A percentile compares a stretch with the other conserved stretches of the same genome.
Evolutionary conservation across 2,888 invertebrate genomes (phyloP).

Genomic region (Chymomyza procnemis): DNA sequence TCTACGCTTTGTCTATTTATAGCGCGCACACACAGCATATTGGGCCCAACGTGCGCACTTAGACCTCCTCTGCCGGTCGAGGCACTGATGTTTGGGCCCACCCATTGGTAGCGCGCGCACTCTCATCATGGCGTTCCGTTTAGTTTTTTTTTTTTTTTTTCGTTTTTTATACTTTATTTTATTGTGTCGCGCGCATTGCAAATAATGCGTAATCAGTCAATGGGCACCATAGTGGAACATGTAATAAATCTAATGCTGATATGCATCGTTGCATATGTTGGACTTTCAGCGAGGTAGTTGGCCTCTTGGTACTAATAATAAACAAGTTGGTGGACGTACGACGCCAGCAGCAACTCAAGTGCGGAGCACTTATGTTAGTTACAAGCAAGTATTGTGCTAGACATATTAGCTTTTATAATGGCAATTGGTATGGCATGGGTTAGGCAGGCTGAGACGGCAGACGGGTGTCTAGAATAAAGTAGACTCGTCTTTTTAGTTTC

Average conservation of each 20-base stretch:
- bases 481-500: background rate
- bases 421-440: background rate
- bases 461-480: background rate
- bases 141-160: background rate
- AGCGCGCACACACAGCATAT: background rate
- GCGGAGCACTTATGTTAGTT: slow-evolving; percentile 27
- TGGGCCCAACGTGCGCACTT: background rate
- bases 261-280: slow-evolving; percentile 50
- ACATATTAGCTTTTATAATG: background rate
- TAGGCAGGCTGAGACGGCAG: too few species aligned
- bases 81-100: background rate
- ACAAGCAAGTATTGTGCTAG: background rate
- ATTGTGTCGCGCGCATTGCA: background rate
- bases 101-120: background rate
- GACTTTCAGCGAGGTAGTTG: slow-evolving; percentile 55
- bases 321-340: background rate
- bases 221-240: slow-evolving; percentile 7
- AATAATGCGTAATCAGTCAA: slow-evolving; percentile 9
- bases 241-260: slow-evolving; percentile 50
- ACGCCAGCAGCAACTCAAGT: background rate
- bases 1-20: background rate
- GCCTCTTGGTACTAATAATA: slow-evolving; percentile 32
- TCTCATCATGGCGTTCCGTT: background rate
- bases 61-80: background rate
- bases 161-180: background rate